These are phyloP conservation scores for Aphelocoma coerulescens DNA, from an alignment of 2,113 vertebrate species.

Conservation along the genomic window DNA sequence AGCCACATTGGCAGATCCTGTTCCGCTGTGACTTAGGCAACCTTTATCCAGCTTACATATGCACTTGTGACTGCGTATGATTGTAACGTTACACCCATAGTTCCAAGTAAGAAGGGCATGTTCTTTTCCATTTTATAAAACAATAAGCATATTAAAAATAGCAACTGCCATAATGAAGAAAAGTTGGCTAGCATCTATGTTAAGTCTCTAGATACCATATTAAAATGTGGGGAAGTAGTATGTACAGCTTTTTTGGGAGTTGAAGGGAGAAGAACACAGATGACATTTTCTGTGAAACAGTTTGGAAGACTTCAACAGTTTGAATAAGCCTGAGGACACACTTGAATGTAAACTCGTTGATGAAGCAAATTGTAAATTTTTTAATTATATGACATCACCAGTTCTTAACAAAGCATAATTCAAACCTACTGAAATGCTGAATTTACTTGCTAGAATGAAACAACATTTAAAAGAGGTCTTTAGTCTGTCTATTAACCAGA, in stretches of 20 bases:
- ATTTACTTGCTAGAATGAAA: conserved; percentile 12
- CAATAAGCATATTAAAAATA: not conserved
- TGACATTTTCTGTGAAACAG: not conserved
- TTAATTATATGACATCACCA: conserved; percentile 6
- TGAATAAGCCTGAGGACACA: conserved; percentile 24
- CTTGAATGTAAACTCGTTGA: not conserved
- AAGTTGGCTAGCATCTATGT: not conserved
- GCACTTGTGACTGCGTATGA: not conserved
- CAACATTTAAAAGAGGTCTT: not conserved
- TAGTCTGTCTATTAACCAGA: not conserved
- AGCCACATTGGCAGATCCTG: conserved; percentile 42
- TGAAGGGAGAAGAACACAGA: not conserved
- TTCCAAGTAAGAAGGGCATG: conserved; percentile 13
- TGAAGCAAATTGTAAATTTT: conserved; percentile 30
- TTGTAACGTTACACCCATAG: not conserved
- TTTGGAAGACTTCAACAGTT: conserved; percentile 11
- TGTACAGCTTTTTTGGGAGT: not conserved
- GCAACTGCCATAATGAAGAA: conserved; percentile 4
- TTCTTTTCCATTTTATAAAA: conserved; percentile 1
- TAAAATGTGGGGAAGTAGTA: not conserved
- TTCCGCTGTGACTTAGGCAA: conserved; percentile 41
- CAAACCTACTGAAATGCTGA: conserved; percentile 25
- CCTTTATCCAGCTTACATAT: conserved; percentile 18
- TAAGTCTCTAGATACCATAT: not conserved
- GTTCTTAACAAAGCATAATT: conserved; percentile 48